Evolutionary conservation across 2,888 invertebrate genomes (phyloP), one percentile per base, ranked within the genome.

Genomic region (Trichacis sp.): DNA sequence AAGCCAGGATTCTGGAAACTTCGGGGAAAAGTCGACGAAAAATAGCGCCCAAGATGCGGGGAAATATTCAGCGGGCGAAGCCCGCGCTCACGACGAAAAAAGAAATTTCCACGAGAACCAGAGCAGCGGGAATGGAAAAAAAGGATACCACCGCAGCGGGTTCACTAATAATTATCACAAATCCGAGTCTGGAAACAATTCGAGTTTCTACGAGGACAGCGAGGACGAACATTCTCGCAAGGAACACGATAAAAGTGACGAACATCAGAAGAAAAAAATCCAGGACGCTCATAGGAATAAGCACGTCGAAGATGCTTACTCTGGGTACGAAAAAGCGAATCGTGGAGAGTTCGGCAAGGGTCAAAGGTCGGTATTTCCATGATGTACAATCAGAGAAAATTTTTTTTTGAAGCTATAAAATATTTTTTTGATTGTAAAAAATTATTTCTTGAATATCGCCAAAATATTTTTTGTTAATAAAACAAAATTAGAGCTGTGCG

Each of bases 101-200:
- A 69, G 72, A 64, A 77, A 73, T 54, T 62, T 61, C 9, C 64
- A 72, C 18, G 65, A 73, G 52, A 62, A 69, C 12, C 66, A 70
- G 15, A 69, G 61, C n/a, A 66, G 40, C 14, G 75, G 74, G n/a
- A 73, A 81, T 0, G 89, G 90, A 68, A 90, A 90, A 74, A 91
- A 91, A 77, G 91, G 91, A 2, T 90, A 90, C 69, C 90, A 89
- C 71, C 89, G 90, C 57, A 88, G 89, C 68, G 91, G 91, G 14
- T 92, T 90, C 77, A 88, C 88, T 71, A 91, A 91, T 73, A 88
- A 88, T 11, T 91, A 91, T 73, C 89, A 90, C 73, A 91, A 91
- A 79, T 91, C 91, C 70, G 91, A 91, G 76, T 89, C 88, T 9
- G 91, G 90, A 0, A 89, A 89, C 73, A 90, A 90, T 72, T 89